phyloP scores from a whole-genome alignment of 1,140 invertebrate species.

The Theocolax elegans region DNA sequence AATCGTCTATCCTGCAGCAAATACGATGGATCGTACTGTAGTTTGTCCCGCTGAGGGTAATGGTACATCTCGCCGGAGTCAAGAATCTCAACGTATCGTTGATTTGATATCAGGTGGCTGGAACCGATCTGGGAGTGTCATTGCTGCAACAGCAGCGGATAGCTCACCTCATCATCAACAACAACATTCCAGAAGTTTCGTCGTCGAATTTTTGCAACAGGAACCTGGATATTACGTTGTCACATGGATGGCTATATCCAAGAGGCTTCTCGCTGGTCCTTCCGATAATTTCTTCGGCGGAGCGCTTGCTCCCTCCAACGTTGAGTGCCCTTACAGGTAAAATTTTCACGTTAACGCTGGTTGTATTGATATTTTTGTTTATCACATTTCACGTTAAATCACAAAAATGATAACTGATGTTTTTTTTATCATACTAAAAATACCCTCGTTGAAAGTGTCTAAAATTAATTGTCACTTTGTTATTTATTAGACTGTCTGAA shows the following conservation, averaged over 20 bases:
- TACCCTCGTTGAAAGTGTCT: too few relatives aligned
- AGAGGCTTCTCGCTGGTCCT: constrained; percentile 71
- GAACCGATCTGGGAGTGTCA: constrained; percentile 63
- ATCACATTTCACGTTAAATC: too few relatives aligned
- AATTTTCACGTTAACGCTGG: too few relatives aligned
- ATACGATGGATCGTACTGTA: constrained; percentile 71
- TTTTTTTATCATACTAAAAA: too few relatives aligned
- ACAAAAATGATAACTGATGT: too few relatives aligned
- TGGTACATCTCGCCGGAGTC: constrained; percentile 48
- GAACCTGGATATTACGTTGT: constrained; percentile 78
- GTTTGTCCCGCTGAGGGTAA: constrained; percentile 72
- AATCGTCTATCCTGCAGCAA: constrained; percentile 76
- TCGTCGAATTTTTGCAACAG: constrained; percentile 77
- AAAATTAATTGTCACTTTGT: too few relatives aligned
- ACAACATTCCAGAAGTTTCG: constrained; percentile 75
- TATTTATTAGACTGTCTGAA: too few relatives aligned
- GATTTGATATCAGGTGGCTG: constrained; percentile 82
- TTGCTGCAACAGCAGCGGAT: constrained; percentile 59
- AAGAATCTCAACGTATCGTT: constrained; percentile 63
- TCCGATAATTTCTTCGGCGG: constrained; percentile 58
- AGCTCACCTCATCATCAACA: constrained; percentile 9
- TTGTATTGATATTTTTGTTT: too few relatives aligned
- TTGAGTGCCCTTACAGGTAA: constrained; percentile 79
- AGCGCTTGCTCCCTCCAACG: constrained; percentile 70
- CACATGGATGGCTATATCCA: constrained; percentile 83